phyloP scores from a whole-genome alignment of 2,113 vertebrate species.

The Aegithalos caudatus region DNA sequence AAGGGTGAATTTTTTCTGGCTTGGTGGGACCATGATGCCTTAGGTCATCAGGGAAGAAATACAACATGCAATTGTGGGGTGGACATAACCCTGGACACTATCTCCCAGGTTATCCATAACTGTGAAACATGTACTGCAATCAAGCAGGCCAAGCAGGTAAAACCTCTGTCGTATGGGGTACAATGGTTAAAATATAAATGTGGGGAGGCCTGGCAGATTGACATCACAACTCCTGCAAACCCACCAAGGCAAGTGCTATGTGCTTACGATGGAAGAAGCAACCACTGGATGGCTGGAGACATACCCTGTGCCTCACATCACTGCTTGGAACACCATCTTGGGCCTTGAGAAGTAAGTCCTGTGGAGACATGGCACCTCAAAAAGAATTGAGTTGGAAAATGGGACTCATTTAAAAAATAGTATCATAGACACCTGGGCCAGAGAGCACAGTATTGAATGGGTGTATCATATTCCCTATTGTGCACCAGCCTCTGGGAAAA shows the following conservation, averaged over 20 bases:
- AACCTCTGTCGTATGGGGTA: neutral
- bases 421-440: neutral
- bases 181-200: neutral
- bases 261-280: neutral
- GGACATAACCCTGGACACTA: neutral
- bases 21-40: too few relatives aligned
- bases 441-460: neutral
- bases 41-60: neutral
- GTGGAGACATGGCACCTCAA: neutral
- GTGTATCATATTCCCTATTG: neutral
- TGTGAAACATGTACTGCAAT: neutral
- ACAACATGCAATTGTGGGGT: neutral
- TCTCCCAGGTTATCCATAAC: neutral
- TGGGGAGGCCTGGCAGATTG: neutral
- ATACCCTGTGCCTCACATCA: neutral
- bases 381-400: rapidly evolving
- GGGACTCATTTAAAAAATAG: neutral
- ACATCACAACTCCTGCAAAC: neutral
- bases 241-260: neutral
- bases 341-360: neutral
- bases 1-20: neutral
- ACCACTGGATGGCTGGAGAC: neutral
- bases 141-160: too few relatives aligned
- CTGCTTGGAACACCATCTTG: neutral
- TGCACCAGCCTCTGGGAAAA: neutral